A percentile compares a stretch with the other conserved stretches of the same genome.
Evolutionary conservation across 2,888 invertebrate species (phyloP).

Genomic region (Sturmia bella): DNA sequence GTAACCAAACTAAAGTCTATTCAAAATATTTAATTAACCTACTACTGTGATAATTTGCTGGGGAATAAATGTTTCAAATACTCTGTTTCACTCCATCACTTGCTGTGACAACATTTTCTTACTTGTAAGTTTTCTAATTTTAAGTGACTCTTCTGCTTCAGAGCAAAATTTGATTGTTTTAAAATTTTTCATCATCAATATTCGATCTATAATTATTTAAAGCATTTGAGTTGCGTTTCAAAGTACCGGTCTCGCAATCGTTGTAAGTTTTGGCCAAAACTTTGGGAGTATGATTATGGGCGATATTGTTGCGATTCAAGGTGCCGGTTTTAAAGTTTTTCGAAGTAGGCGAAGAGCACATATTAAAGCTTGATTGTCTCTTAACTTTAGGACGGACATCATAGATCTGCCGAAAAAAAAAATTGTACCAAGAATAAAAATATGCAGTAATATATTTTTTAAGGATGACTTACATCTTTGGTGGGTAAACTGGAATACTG

Average conservation of each 20-base stretch:
- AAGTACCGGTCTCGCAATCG: slow-evolving; percentile 90
- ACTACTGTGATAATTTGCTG: not conserved
- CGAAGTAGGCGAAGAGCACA: slow-evolving; percentile 77
- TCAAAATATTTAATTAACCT: slow-evolving; percentile 1
- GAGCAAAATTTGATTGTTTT: slow-evolving; percentile 36
- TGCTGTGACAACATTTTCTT: not conserved
- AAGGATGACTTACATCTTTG: slow-evolving; percentile 85
- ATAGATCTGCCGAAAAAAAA: slow-evolving; percentile 77
- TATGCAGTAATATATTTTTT: not conserved
- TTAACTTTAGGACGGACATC: slow-evolving; percentile 83
- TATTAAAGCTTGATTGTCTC: slow-evolving; percentile 88
- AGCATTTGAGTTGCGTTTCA: slow-evolving; percentile 88
- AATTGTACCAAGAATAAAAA: slow-evolving; percentile 9
- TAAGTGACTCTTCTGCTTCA: slow-evolving; percentile 35
- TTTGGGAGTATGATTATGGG: slow-evolving; percentile 86
- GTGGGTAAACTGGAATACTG: slow-evolving; percentile 92
- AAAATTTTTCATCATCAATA: slow-evolving; percentile 82
- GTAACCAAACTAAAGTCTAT: not conserved
- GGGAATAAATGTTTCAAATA: no score
- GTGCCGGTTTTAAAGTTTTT: slow-evolving; percentile 80
- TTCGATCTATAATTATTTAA: slow-evolving; percentile 84
- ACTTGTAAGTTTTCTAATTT: slow-evolving; percentile 12
- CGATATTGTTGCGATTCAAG: slow-evolving; percentile 84
- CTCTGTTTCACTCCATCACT: slow-evolving; percentile 11
- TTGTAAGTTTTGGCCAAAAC: slow-evolving; percentile 86